These are phyloP conservation scores for Leistus spinibarbis DNA, from an alignment of 2,888 invertebrate genomes.

Conservation along the genomic window DNA sequence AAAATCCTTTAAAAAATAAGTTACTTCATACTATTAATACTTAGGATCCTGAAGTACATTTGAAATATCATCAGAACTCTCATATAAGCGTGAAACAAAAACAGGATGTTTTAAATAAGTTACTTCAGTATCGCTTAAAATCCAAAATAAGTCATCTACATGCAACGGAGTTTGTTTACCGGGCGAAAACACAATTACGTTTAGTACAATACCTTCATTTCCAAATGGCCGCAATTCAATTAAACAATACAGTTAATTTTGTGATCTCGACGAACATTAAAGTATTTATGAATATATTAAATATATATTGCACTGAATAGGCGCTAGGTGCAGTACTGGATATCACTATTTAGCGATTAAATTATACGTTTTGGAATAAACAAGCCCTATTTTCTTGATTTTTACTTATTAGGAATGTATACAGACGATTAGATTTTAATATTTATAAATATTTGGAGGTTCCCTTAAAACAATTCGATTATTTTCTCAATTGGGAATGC, in stretches of 20 bases:
- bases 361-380: too few species aligned
- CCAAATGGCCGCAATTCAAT: neutral
- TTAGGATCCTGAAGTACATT: neutral
- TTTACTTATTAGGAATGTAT: too few species aligned
- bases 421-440: too few species aligned
- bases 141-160: slow-evolving; percentile 28
- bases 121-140: neutral
- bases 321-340: too few species aligned
- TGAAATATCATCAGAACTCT: slow-evolving; percentile 21
- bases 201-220: slow-evolving; percentile 10
- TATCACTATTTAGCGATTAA: too few species aligned
- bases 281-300: neutral
- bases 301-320: too few species aligned
- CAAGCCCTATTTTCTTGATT: too few species aligned
- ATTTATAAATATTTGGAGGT: too few species aligned
- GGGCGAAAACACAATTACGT: slow-evolving; percentile 4
- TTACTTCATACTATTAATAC: neutral
- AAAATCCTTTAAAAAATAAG: too few species aligned
- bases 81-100: slow-evolving; percentile 16
- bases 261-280: too few species aligned
- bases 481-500: too few species aligned
- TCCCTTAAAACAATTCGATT: too few species aligned
- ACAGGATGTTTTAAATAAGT: slow-evolving; percentile 23
- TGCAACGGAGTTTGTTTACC: neutral
- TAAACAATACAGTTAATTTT: neutral